Conservation (phyloP, 2,888 invertebrate genomes). For the Linnaemya tessellans region DNA sequence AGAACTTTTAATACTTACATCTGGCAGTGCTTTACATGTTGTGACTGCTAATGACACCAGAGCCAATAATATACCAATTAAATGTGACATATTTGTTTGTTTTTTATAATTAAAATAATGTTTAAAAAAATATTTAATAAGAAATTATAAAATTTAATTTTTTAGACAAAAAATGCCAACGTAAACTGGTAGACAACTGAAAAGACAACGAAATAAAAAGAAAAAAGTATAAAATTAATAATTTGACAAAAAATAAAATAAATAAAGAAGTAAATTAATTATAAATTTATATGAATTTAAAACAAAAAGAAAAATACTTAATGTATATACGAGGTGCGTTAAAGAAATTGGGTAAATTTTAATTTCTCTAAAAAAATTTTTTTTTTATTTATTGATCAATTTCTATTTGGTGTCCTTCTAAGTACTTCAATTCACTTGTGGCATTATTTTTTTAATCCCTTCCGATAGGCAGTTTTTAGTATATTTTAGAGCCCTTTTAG, state of each 20-base stretch:
- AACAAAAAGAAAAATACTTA: neutral
- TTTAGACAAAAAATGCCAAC: conserved; percentile 16
- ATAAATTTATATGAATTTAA: neutral
- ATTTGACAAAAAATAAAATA: neutral
- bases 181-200: conserved; percentile 35
- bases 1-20: conserved; percentile 80
- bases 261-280: neutral
- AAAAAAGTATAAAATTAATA: conserved; percentile 19
- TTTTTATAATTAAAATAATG: conserved; percentile 35
- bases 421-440: too few relatives aligned
- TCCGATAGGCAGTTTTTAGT: too few relatives aligned
- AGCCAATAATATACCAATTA: conserved; percentile 79
- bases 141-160: neutral
- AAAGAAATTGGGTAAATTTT: too few relatives aligned
- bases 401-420: too few relatives aligned
- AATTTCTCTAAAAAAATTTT: too few relatives aligned
- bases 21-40: conserved; percentile 82
- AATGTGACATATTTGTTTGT: conserved; percentile 80
- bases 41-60: conserved; percentile 80
- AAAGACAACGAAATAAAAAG: conserved; percentile 38
- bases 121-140: conserved; percentile 15
- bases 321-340: too few relatives aligned
- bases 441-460: too few relatives aligned
- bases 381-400: too few relatives aligned
- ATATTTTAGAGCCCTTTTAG: too few relatives aligned